Base-by-base conservation (phyloP, 2,113 vertebrate genomes). In the Pseudorasbora parva region DNA sequence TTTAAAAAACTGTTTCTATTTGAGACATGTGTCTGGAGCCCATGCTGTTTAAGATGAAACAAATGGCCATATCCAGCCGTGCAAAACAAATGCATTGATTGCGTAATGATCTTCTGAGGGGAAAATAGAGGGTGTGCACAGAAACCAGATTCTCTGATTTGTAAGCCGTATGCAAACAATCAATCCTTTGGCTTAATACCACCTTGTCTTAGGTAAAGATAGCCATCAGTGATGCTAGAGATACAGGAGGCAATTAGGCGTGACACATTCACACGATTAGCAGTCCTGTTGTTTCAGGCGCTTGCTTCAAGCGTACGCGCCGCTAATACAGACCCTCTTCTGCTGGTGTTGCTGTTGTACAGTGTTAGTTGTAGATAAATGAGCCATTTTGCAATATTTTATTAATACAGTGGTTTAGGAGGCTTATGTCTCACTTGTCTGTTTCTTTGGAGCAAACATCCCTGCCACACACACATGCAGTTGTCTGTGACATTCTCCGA, bases 61-160 rank as follows among this genome's bases (percentile, higher is more conserved):
- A 72, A 68, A 23, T 33, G 47, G 56, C 78, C 73, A 68, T 74
- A 83, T 30, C 21, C 30, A 87, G 85, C 85, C 69, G 43, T 84
- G 81, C 64, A 27, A 88, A 78, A 84, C 62, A 83, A 79, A 56
- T 15, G 14, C 80, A 88, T 89, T 87, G 87, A 89, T 88, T 81
- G 87, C 83, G 75, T 71, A 82, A 85, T 81, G 76, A 66, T 14
- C 77, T 37, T 68, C 78, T 41, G 82, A 71, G 81, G 45, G 41
- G 19, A 37, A 64, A 74, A 73, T 19, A 69, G 69, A 30, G 41
- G 19, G 59, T 79, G 57, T 75, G 69, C 59, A 69, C 69, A 75
- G 54, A 49, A 75, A 75, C 2, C 37, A 30, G 33, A 62, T 78
- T 45, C 54, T 60, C 54, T 66, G 12, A 78, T 85, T 82, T 82